These are phyloP conservation scores for Naja naja DNA, from an alignment of 2,113 vertebrate genomes.

Conservation along the genomic window DNA sequence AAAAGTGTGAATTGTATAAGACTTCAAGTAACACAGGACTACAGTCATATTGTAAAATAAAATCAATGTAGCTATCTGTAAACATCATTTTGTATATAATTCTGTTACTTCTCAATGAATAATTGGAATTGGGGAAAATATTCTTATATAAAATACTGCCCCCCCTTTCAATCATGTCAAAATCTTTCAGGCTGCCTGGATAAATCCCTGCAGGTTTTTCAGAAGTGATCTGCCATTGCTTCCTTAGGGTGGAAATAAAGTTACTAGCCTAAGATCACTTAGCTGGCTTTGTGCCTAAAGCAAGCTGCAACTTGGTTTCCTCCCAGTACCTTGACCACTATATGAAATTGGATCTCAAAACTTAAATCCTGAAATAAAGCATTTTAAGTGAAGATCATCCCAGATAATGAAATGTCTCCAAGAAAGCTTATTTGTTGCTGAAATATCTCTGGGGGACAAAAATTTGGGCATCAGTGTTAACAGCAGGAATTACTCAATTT, in stretches of 20 bases:
- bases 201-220: no score
- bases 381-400: neutral
- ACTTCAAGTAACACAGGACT: neutral
- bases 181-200: no score
- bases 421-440: neutral
- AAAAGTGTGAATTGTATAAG: neutral
- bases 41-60: no score
- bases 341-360: neutral
- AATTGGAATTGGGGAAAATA: no score
- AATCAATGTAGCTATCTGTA: neutral
- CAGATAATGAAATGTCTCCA: neutral
- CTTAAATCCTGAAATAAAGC: neutral
- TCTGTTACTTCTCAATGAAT: neutral
- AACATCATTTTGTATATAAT: neutral
- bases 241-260: no score
- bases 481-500: neutral
- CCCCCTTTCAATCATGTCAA: no score
- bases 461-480: neutral
- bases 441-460: no score
- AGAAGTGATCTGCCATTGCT: no score
- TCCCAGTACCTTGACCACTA: no score
- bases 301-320: no score
- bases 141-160: neutral
- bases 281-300: neutral
- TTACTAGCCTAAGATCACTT: no score